Conservation (phyloP, 2,113 vertebrate genomes). For the Saguinus midas region DNA sequence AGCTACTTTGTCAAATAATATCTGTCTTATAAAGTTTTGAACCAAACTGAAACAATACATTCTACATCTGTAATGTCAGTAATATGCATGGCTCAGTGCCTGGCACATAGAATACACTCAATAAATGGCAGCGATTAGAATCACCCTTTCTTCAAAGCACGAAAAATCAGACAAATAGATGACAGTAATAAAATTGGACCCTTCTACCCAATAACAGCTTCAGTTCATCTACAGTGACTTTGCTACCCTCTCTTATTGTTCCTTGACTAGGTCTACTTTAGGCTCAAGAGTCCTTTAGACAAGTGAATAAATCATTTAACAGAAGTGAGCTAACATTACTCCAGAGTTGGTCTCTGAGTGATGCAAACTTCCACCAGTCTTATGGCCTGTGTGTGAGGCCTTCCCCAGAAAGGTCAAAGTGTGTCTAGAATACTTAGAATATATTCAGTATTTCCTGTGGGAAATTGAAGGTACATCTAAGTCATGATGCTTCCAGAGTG, state of each 20-base stretch:
- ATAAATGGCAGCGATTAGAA: background rate
- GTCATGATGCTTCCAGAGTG: background rate
- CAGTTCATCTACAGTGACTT: background rate
- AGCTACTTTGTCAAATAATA: conserved; percentile 28
- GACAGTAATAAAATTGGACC: background rate
- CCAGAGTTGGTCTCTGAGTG: background rate
- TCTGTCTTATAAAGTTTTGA: background rate
- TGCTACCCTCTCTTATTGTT: background rate
- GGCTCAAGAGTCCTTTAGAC: background rate
- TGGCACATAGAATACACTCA: background rate
- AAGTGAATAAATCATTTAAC: conserved; percentile 6
- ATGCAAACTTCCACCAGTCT: background rate
- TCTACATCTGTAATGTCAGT: conserved; percentile 2
- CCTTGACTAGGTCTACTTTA: background rate
- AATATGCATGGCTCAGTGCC: background rate
- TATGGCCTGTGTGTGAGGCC: background rate
- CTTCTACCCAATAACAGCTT: background rate
- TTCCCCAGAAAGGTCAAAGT: background rate
- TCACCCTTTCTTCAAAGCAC: conserved; percentile 3
- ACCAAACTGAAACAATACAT: background rate
- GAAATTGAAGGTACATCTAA: background rate
- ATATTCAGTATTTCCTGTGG: background rate
- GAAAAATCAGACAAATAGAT: background rate
- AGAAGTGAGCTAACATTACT: background rate
- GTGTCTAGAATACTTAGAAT: background rate